Evolutionary conservation across 2,113 vertebrate species (phyloP).

Genomic region (Alexandromys fortis): DNA sequence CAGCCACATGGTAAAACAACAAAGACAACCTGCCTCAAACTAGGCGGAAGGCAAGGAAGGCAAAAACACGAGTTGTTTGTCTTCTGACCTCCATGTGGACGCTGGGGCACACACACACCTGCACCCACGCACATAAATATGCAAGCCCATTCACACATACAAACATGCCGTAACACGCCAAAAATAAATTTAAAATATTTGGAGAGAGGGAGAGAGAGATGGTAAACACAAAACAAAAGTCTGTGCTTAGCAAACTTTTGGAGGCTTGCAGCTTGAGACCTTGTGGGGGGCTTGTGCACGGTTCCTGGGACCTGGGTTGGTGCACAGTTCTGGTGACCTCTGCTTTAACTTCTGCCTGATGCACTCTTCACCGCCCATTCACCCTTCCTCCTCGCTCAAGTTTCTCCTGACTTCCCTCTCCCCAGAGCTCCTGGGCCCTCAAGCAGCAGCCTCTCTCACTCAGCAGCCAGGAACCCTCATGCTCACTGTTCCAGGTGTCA

Average conservation of each 20-base stretch:
- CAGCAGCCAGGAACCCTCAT: fast-evolving
- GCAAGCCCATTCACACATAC: neutral
- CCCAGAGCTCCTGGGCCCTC: neutral
- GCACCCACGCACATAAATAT: neutral
- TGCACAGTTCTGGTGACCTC: neutral
- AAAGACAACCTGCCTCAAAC: neutral
- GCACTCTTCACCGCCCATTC: neutral
- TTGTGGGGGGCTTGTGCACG: fast-evolving
- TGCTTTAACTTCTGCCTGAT: neutral
- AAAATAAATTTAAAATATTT: neutral
- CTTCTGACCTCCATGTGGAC: neutral
- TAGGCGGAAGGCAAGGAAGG: neutral
- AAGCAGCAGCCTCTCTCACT: too few species aligned
- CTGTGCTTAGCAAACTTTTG: too few species aligned
- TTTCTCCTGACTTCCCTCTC: neutral
- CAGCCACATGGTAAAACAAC: neutral
- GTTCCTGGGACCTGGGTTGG: too few species aligned
- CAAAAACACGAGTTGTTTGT: neutral
- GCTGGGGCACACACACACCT: neutral
- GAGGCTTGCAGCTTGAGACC: neutral
- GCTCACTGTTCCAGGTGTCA: neutral
- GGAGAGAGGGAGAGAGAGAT: too few species aligned
- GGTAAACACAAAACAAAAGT: too few species aligned
- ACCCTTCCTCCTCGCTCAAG: neutral
- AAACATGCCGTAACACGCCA: neutral